Base-by-base conservation (phyloP, 2,797 vertebrate species). In the Aphelocoma californica region DNA sequence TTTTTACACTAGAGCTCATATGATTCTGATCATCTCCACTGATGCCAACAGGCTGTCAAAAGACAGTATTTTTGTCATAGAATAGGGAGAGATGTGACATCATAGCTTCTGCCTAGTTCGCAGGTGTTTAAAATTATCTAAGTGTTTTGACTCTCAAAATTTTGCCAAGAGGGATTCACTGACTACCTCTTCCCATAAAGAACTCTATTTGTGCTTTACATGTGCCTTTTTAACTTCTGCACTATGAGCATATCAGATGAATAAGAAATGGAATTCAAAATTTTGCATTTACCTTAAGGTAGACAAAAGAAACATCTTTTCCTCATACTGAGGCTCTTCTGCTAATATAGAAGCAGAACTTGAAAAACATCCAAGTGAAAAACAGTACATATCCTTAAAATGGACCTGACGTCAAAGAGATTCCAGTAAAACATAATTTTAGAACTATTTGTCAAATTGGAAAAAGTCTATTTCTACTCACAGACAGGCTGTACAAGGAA, bases 1-100 rank as follows among this genome's bases (percentile, higher is more conserved):
- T 56, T 95, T 92, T 88, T 90, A 34, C 66, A 77, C 45, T 56
- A 69, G 54, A 81, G 57, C 77, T 93, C 58, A 72, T 81, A 90
- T 61, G 60, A 58, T 92, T 92, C 67, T 79, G 90, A 54, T 87
- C 54, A 66, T 72, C 56, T 83, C 58, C 4, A 36, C 9, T 60
- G 58, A 69, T 5, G 29, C 80, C 75, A 86, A 51, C 7, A 3
- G 58, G 44, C 47, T 93, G 62, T 75, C 40, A 70, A 89, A 91
- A 57, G 89, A 75, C 47, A 88, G 56, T 1, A 7, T 54, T 92
- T 86, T 84, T 91, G 29, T 58, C 10, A 0, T 42, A 74, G 54
- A 74, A 84, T 7, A 29, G 14, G 40, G 12, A 74, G 20, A 90
- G 36, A 60, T 62, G n/a, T 91, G 87, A 83, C 47, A 90, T 94